Percentiles rank a stretch among this genome's conserved stretches.
Conservation (phyloP, 2,888 invertebrate species). For the Pandemis heparana region DNA sequence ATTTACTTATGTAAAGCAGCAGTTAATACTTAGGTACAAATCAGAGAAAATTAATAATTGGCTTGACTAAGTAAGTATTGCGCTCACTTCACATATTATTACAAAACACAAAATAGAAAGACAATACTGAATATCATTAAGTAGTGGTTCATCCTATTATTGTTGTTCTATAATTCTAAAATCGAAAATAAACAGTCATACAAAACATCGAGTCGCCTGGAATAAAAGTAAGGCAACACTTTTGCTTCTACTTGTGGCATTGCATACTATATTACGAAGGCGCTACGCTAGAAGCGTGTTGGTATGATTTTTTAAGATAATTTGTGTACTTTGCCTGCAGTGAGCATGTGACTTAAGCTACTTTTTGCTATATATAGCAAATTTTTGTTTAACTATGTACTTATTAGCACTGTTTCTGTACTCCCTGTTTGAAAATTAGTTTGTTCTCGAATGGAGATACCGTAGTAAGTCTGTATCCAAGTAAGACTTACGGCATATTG, state of each 20-base stretch:
- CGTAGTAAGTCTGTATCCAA: no score
- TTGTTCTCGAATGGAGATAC: no score
- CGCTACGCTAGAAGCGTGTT: background rate
- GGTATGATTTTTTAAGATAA: background rate
- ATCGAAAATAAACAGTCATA: background rate
- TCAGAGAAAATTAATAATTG: background rate
- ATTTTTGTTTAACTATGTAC: no score
- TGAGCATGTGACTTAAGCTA: no score
- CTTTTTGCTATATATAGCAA: no score
- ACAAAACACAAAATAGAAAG: background rate
- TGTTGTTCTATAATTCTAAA: background rate
- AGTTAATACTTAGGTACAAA: background rate
- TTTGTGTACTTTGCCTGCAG: no score
- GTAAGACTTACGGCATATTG: no score
- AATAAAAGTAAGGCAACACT: slow-evolving; percentile 8
- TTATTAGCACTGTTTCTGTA: no score
- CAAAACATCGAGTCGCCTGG: slow-evolving; percentile 6
- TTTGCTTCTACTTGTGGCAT: background rate
- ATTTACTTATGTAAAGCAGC: background rate
- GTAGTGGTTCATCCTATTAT: background rate
- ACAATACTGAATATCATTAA: background rate
- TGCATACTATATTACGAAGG: background rate
- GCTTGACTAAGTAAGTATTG: background rate
- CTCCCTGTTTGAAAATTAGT: no score
- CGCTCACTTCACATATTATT: background rate